Evolutionary conservation across 2,888 invertebrate genomes (phyloP), one percentile per base, ranked within the genome.

Genomic region (Carpatolechia fugitivella): DNA sequence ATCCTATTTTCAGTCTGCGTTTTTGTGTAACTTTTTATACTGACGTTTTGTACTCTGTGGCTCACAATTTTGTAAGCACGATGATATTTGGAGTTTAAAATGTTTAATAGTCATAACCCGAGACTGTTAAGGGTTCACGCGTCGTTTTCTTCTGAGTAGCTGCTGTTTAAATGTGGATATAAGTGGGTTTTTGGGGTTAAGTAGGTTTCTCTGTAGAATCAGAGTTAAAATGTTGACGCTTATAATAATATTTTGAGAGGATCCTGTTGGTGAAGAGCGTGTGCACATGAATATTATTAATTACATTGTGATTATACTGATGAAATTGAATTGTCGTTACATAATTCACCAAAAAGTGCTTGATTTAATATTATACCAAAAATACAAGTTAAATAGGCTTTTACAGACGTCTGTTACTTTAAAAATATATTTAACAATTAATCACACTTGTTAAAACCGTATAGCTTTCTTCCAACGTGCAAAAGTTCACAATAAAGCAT

Each of bases 51-150:
- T 58, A 59, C 18, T 3, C 68, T 74, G 63, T 72, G 68, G 7
- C 30, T 40, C 29, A 60, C 62, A 70, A 70, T 72, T 76, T 71
- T 58, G 64, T 60, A 44, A 56, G 58, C 47, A 57, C 59, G 56
- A 60, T 61, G 53, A 60, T 59, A 58, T 59, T 58, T 52, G 58
- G 60, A 60, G 57, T 73, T 76, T 69, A 68, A 73, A 74, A 69
- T 68, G 68, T 69, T 72, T 74, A 75, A 69, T 74, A 74, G 71
- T 66, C 54, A 65, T 55, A 64, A 57, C 63, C 60, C 53, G 7
- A 44, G 49, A 48, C 13, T 31, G 56, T 59, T 60, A 62, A 47
- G 53, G 53, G 52, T 56, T 59, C 58, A 56, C 55, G 58, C 59
- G 52, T 57, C 56, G 59, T 59, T 58, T 57, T 53, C 56, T 56